Base-by-base conservation (phyloP, 35 echinoderm and acorn worm genomes). In the Lytechinus pictus region DNA sequence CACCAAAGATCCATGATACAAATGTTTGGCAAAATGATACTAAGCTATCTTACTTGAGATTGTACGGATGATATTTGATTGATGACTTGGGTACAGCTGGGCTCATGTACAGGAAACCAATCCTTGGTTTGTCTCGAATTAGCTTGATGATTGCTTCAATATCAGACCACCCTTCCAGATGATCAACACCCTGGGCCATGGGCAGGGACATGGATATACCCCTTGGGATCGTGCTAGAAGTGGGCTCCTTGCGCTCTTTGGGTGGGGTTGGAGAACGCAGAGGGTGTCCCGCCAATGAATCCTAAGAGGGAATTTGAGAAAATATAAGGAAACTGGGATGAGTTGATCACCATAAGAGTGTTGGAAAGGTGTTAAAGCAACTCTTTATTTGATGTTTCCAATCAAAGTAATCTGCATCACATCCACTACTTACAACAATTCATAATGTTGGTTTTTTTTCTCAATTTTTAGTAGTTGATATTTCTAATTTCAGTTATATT, bases 11-110 rank as follows among this genome's bases (percentile, higher is more conserved):
- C 10, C 4, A 60, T 0, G 16, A 16, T 3, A 60, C 10, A 44
- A 79, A 24, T 4, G 5, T 24, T 72, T 1, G 7, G 61, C 16
- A 72, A 57, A 9, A 8, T 13, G 9, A 58, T 58, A 79, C 6
- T 79, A 24, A 24, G 21, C 19, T 24, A 19, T 44, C 98, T 97
- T 94, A 98, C 98, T 98, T 97, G 28, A 99, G 96, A 33, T 98
- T 99, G 79, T 99, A 99, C 16, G 98, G 98, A 89, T 99, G 98
- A 86, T 99, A 99, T 53, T 96, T 52, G 56, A 99, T 96, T 28
- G 98, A 99, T 93, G 98, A 97, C 92, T 98, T 98, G 13, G 98
- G 98, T 12, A 99, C 98, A 21, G 95, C 98, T 28, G 97, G 98
- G 24, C 96, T 98, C 97, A 99, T 95, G 95, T 99, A 98, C 3